Evolutionary conservation across 2,113 vertebrate species (phyloP).

Genomic region (Nothoprocta pentlandii): DNA sequence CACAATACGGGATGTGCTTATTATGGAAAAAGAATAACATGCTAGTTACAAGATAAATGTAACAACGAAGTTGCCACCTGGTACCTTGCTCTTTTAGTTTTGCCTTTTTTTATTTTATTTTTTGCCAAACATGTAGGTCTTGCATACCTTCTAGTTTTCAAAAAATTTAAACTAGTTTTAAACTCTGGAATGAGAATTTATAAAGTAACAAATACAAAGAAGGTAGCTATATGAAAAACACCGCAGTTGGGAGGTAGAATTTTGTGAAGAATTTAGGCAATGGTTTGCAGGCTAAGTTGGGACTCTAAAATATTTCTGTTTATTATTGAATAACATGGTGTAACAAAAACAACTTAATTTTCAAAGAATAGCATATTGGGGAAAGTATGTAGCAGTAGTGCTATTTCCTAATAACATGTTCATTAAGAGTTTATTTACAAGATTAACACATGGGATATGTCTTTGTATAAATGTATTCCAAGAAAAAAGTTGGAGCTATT

Average conservation of each 20-base stretch:
- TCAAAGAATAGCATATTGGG: neutral
- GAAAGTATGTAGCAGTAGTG: neutral
- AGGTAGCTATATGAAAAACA: neutral
- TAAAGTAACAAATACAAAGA: neutral
- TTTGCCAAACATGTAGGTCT: neutral
- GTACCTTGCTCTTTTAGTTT: neutral
- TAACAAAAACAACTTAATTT: neutral
- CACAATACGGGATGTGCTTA: constrained; percentile 23
- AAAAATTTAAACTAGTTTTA: neutral
- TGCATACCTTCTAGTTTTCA: neutral
- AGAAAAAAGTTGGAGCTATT: neutral
- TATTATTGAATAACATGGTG: neutral
- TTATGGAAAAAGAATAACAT: constrained; percentile 36
- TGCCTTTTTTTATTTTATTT: no score
- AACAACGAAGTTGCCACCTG: constrained; percentile 25
- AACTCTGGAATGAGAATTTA: neutral
- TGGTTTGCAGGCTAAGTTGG: neutral
- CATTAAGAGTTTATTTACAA: neutral
- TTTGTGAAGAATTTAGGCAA: neutral
- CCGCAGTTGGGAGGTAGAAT: neutral
- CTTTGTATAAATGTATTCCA: neutral
- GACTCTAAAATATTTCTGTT: neutral
- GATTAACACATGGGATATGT: neutral
- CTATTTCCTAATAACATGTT: no score
- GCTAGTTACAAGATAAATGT: constrained; percentile 47